These are phyloP conservation scores for Mastacembelus armatus DNA, from an alignment of 2,797 vertebrate genomes.

Conservation along the genomic window DNA sequence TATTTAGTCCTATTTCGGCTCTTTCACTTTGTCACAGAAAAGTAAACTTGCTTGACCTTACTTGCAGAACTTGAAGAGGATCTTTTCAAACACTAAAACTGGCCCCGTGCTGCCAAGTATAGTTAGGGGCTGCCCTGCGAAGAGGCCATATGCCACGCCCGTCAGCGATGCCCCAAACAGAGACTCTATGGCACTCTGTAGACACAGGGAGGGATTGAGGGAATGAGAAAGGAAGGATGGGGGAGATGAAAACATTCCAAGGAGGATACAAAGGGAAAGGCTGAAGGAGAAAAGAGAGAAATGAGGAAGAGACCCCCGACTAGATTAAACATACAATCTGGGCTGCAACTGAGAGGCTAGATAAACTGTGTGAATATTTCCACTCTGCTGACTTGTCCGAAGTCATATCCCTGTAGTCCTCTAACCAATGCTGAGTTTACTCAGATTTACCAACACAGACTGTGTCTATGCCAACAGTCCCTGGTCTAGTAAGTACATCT, in stretches of 20 bases:
- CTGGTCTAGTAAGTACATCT: slow-evolving; percentile 47
- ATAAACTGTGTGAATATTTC: slow-evolving; percentile 57
- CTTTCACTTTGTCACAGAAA: not conserved
- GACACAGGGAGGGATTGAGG: slow-evolving; percentile 66
- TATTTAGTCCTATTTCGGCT: not conserved
- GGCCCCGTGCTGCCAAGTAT: slow-evolving; percentile 98
- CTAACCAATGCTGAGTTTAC: slow-evolving; percentile 54
- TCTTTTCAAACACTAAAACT: slow-evolving; percentile 98
- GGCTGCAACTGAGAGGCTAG: slow-evolving; percentile 26
- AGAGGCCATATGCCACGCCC: slow-evolving; percentile 95
- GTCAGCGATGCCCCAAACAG: slow-evolving; percentile 97
- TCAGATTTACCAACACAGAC: slow-evolving; percentile 64
- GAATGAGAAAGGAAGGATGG: slow-evolving; percentile 54
- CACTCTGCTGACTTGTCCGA: slow-evolving; percentile 50
- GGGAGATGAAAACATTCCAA: slow-evolving; percentile 32
- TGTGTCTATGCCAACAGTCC: slow-evolving; percentile 54
- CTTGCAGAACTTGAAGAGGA: slow-evolving; percentile 94
- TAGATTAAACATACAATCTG: slow-evolving; percentile 53
- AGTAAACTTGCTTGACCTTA: slow-evolving; percentile 49
- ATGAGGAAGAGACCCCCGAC: slow-evolving; percentile 58
- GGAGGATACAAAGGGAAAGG: slow-evolving; percentile 74
- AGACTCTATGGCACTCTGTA: slow-evolving; percentile 98
- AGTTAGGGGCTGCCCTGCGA: slow-evolving; percentile 96
- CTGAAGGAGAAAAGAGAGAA: slow-evolving; percentile 49
- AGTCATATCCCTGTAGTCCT: slow-evolving; percentile 45